phyloP scores from a whole-genome alignment of 2,888 invertebrate species.

The Rhingia campestris region DNA sequence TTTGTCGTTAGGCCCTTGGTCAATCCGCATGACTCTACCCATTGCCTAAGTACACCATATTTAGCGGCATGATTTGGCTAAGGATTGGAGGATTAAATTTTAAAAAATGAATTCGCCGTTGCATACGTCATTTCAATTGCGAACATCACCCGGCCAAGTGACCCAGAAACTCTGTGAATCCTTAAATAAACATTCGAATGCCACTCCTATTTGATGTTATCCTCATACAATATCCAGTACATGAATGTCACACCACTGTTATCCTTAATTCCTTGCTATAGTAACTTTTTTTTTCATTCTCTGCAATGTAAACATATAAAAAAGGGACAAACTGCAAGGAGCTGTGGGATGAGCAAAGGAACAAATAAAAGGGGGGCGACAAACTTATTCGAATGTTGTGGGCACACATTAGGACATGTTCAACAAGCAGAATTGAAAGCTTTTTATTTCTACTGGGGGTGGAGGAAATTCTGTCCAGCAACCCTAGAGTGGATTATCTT shows the following conservation, averaged over 20 bases:
- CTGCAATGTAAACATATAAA: constrained; percentile 40
- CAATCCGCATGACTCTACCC: no score
- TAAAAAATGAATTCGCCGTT: not conserved
- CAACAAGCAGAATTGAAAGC: constrained; percentile 53
- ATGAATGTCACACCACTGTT: constrained; percentile 56
- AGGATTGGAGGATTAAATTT: no score
- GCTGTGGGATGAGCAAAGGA: constrained; percentile 10
- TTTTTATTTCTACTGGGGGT: not conserved
- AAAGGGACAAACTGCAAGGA: constrained; percentile 18
- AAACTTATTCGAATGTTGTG: constrained; percentile 29
- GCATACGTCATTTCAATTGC: constrained; percentile 24
- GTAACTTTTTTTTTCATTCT: not conserved
- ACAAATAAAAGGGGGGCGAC: not conserved
- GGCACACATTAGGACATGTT: constrained; percentile 55
- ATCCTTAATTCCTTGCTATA: constrained; percentile 29
- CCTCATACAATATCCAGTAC: constrained; percentile 41
- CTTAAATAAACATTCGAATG: constrained; percentile 48
- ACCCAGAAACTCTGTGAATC: constrained; percentile 57
- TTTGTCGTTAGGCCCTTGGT: no score
- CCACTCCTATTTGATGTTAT: constrained; percentile 67
- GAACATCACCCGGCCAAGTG: constrained; percentile 52
- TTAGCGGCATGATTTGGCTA: no score
- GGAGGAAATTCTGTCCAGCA: constrained; percentile 8
- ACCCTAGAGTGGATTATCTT: constrained; percentile 36
- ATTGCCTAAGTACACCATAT: no score